Evolutionary conservation across 2,888 invertebrate species (phyloP).

Genomic region (Erpobdella octoculata): DNA sequence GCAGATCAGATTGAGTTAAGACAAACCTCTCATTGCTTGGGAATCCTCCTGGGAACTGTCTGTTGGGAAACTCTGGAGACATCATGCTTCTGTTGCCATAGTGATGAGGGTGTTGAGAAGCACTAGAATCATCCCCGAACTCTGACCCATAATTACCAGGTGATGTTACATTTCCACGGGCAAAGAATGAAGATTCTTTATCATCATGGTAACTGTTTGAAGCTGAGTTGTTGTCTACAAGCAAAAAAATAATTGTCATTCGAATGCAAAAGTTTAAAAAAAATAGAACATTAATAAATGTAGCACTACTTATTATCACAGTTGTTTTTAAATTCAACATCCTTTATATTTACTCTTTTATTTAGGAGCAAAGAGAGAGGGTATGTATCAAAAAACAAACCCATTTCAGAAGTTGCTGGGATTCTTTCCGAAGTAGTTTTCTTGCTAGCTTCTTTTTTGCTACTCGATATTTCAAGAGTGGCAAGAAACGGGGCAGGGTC

Average conservation of each 20-base stretch:
- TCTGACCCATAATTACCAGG: background rate
- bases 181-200: background rate
- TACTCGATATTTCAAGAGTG: conserved; percentile 56
- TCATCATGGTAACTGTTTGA: conserved; percentile 16
- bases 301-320: no score
- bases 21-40: background rate
- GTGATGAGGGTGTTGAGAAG: background rate
- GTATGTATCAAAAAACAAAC: background rate
- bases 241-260: background rate
- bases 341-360: no score
- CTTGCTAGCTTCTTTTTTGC: conserved; percentile 37
- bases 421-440: conserved; percentile 34
- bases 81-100: background rate
- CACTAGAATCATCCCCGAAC: background rate
- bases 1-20: no score
- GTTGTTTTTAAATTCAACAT: no score
- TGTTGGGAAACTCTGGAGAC: conserved; percentile 7
- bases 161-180: background rate
- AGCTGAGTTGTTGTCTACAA: conserved; percentile 15
- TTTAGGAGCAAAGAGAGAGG: no score
- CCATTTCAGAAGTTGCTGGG: conserved; percentile 16
- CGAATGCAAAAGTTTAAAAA: background rate
- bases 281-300: no score
- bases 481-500: conserved; percentile 92
- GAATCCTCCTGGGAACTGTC: background rate